Base-by-base conservation (phyloP, 2,888 invertebrate species). In the Lasioglossum figueresi region DNA sequence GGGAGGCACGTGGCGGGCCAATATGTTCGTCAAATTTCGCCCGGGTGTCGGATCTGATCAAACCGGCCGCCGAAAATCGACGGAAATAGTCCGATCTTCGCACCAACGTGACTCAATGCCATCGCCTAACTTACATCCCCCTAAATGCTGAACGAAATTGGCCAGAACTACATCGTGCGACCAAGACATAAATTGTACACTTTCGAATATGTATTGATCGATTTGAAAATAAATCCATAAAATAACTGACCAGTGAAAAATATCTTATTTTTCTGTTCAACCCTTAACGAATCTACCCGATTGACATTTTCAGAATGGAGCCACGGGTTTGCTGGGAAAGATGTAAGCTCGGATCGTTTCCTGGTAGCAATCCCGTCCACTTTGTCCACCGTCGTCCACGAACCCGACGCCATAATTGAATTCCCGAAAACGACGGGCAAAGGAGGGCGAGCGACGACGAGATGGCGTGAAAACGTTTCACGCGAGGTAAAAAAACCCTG, bases 391-490 rank as follows among this genome's bases (percentile, higher is more conserved):
- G 31, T 76, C 68, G 27, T 71, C 31, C 85, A 74, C 59, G 73
- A 52, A 52, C 63, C n/a, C 66, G 23, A 52, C 71, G 48, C 14
- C 45, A 52, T 77, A 85, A 89, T 89, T 89, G 87, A 79, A 83
- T 89, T 89, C 89, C 73, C 80, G 79, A 89, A 89, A 79, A 78
- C 23, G 82, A 52, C 59, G 34, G 68, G 78, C 16, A 34, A 3
- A 19, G 10, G 0, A 68, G 68, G 68, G 71, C 63, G 70, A 70
- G 40, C 70, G 52, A 79, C 48, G 4, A 40, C 70, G 52, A 63
- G 52, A 63, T 82, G 72, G 73, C 89, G 90, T 90, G 90, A 90
- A 90, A 90, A 88, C 89, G 84, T 85, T 90, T 90, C 73, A 90
- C 89, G 87, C 87, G 83, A 83, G 77, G 87, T 78, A 80, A 83